These are phyloP conservation scores for Scaptomyza reducta DNA, from an alignment of 2,888 invertebrate species.

Conservation along the genomic window DNA sequence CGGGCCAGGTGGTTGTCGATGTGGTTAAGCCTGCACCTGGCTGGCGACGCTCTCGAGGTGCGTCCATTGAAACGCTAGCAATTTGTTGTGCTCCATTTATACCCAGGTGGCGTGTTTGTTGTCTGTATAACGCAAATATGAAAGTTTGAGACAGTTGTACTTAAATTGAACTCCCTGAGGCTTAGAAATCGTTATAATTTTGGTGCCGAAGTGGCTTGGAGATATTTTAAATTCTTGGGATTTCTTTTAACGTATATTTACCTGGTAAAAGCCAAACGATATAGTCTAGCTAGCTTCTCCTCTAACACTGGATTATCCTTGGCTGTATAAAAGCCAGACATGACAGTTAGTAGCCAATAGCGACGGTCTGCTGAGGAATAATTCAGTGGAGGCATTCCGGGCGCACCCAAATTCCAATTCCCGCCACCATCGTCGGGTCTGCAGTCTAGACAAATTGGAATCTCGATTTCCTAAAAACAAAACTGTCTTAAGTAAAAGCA, in stretches of 20 bases:
- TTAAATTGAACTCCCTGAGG: background rate
- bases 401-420: constrained; percentile 73
- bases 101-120: constrained; percentile 92
- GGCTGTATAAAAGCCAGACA: constrained; percentile 85
- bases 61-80: constrained; percentile 63
- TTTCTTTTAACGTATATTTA: constrained; percentile 67
- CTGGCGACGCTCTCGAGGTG: constrained; percentile 69
- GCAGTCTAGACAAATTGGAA: constrained; percentile 83
- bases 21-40: constrained; percentile 8
- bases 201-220: background rate
- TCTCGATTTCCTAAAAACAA: constrained; percentile 79
- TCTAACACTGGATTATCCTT: constrained; percentile 88
- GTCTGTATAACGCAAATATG: constrained; percentile 85
- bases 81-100: constrained; percentile 84
- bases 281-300: constrained; percentile 90
- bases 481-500: background rate
- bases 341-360: constrained; percentile 93
- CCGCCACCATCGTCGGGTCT: constrained; percentile 78
- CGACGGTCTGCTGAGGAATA: constrained; percentile 86
- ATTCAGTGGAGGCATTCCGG: constrained; percentile 78
- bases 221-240: background rate
- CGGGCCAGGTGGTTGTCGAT: constrained; percentile 47
- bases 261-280: constrained; percentile 92
- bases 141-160: constrained; percentile 13
- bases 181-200: background rate